Conservation (phyloP, 1,140 invertebrate species). For the Nephotettix cincticeps region DNA sequence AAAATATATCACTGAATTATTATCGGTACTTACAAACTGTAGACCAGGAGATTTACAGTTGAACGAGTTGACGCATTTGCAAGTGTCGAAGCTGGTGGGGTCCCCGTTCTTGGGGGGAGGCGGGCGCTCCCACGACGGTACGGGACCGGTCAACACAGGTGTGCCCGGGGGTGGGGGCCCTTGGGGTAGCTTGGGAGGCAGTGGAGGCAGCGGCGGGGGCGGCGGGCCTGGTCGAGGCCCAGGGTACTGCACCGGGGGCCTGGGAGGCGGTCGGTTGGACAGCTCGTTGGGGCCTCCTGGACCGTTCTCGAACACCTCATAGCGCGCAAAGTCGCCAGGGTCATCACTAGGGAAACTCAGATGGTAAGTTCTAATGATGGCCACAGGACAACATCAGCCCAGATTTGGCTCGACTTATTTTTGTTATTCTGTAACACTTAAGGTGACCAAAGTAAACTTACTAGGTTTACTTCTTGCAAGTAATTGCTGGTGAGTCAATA, state of each 20-base stretch:
- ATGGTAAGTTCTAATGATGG: background rate
- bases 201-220: background rate
- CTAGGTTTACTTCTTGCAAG: background rate
- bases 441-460: background rate
- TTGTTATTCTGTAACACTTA: background rate
- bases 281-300: background rate
- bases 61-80: constrained; percentile 56
- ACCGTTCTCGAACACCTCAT: constrained; percentile 22
- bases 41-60: constrained; percentile 56
- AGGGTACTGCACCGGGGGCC: constrained; percentile 3
- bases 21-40: constrained; percentile 56
- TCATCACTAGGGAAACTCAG: background rate
- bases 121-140: constrained; percentile 51
- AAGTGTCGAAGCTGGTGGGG: constrained; percentile 49
- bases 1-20: no score
- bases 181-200: background rate
- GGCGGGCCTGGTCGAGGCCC: background rate
- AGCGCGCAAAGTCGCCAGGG: constrained; percentile 25
- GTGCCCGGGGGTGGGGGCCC: constrained; percentile 18
- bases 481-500: no score
- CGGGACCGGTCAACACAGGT: constrained; percentile 46
- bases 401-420: background rate
- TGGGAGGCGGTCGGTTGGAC: background rate
- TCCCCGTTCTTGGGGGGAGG: constrained; percentile 44
- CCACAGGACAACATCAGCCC: no score